Percentiles rank a stretch among this genome's conserved stretches.
Evolutionary conservation across 1,140 invertebrate species (phyloP).

Genomic region (Drosophila lowei): DNA sequence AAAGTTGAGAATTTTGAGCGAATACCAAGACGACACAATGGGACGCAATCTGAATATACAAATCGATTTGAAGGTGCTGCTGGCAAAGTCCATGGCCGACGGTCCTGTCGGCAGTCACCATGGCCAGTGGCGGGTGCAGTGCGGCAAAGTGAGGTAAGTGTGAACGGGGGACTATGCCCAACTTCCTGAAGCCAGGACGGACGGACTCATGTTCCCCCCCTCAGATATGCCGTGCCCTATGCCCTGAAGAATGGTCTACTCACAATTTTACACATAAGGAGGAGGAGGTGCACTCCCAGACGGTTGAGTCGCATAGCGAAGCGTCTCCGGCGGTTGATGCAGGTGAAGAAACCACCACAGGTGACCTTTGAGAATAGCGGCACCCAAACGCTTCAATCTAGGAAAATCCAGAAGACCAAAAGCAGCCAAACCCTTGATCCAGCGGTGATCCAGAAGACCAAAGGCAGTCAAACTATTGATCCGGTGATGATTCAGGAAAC

Average conservation of each 20-base stretch:
- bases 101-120: neutral
- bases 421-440: too few relatives aligned
- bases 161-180: neutral
- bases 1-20: slow-evolving; percentile 4
- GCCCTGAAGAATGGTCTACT: slow-evolving; percentile 23
- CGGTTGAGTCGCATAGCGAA: neutral
- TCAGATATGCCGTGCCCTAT: slow-evolving; percentile 46
- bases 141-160: slow-evolving; percentile 41
- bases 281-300: neutral
- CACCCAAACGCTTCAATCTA: too few relatives aligned
- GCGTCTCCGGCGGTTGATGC: neutral
- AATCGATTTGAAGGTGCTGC: slow-evolving; percentile 45
- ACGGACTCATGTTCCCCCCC: neutral
- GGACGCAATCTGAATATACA: slow-evolving; percentile 10
- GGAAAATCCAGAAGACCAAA: too few relatives aligned
- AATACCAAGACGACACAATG: neutral
- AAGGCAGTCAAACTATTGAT: too few relatives aligned
- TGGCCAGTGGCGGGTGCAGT: slow-evolving; percentile 24
- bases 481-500: too few relatives aligned
- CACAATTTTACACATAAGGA: slow-evolving; percentile 19
- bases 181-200: too few relatives aligned
- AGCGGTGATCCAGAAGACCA: too few relatives aligned
- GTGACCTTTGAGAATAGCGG: too few relatives aligned
- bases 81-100: slow-evolving; percentile 28
- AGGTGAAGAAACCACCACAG: too few relatives aligned